phyloP scores from a whole-genome alignment of 2,113 vertebrate species.

The Apodemus sylvaticus region DNA sequence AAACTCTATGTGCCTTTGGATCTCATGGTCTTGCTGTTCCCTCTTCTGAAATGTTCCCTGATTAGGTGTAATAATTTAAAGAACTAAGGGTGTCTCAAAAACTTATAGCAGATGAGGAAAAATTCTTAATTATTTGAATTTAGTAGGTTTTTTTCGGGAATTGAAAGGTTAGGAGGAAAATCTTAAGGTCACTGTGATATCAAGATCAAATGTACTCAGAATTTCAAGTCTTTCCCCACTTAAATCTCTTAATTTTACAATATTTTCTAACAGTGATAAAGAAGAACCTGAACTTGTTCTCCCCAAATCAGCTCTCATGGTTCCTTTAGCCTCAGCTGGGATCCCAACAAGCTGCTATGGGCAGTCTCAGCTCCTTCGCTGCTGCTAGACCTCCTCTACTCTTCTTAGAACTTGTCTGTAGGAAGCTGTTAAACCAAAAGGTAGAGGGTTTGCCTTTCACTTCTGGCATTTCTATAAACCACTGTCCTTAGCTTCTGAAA shows the following conservation, averaged over 20 bases:
- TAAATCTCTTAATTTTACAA: neutral
- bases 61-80: neutral
- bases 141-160: neutral
- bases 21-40: neutral
- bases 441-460: neutral
- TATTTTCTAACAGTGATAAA: neutral
- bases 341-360: neutral
- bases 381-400: neutral
- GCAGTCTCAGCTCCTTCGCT: neutral
- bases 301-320: neutral
- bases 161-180: neutral
- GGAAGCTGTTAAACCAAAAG: neutral
- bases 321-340: neutral
- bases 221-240: neutral
- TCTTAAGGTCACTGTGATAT: neutral
- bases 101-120: neutral
- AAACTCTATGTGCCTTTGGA: neutral
- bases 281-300: slow-evolving; percentile 39
- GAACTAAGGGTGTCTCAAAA: slow-evolving; percentile 8
- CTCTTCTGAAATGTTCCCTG: neutral
- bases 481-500: slow-evolving; percentile 54
- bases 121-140: neutral
- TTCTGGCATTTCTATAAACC: slow-evolving; percentile 66
- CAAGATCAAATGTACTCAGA: neutral
- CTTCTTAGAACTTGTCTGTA: neutral